Evolutionary conservation across 2,888 invertebrate species (phyloP).

Genomic region (Blera fallax): DNA sequence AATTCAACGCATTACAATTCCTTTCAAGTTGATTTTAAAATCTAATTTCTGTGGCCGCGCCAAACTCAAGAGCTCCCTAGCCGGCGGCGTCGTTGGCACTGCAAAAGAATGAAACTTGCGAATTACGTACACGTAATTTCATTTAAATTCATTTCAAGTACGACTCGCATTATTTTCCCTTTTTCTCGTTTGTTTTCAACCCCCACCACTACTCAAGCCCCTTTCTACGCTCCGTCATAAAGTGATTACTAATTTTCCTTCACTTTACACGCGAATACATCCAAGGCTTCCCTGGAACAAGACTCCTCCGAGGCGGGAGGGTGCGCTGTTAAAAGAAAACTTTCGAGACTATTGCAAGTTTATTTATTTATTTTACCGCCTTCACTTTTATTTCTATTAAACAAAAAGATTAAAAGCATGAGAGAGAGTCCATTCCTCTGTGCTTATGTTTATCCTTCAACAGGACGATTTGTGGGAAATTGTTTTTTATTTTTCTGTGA

Average conservation of each 20-base stretch:
- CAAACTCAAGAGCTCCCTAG: not conserved
- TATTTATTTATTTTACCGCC: slow-evolving; percentile 61
- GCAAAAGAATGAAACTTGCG: slow-evolving; percentile 59
- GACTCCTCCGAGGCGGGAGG: not conserved
- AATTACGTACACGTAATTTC: slow-evolving; percentile 67
- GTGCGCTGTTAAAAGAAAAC: not conserved
- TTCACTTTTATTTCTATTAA: slow-evolving; percentile 26
- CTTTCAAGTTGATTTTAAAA: slow-evolving; percentile 70
- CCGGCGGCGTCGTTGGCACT: slow-evolving; percentile 5
- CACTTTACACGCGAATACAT: not conserved
- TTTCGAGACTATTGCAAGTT: slow-evolving; percentile 53
- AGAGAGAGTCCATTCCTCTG: not conserved
- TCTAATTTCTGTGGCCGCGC: slow-evolving; percentile 57
- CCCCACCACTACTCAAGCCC: not conserved
- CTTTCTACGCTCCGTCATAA: slow-evolving; percentile 21
- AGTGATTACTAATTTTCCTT: slow-evolving; percentile 51
- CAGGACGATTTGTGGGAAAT: not conserved
- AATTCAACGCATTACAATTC: slow-evolving; percentile 63
- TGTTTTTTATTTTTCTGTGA: slow-evolving; percentile 1
- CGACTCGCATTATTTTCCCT: slow-evolving; percentile 50
- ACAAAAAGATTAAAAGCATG: slow-evolving; percentile 23
- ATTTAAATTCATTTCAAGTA: slow-evolving; percentile 70
- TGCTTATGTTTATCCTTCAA: slow-evolving; percentile 4
- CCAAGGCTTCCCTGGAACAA: not conserved
- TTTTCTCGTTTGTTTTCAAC: slow-evolving; percentile 6